Conservation (phyloP, 2,888 invertebrate species). For the Gortyna flavago region DNA sequence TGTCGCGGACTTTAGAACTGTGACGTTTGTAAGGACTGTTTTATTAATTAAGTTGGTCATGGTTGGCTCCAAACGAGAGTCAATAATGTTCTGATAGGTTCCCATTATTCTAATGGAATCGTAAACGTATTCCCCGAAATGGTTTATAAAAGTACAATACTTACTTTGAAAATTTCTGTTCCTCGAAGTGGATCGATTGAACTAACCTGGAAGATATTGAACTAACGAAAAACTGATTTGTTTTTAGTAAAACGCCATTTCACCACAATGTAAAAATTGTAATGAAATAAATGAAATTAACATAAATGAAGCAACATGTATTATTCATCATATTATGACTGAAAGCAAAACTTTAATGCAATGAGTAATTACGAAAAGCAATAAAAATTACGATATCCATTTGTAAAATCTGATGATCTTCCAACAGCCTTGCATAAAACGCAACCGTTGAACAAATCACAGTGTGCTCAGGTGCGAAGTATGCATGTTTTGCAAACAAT, state of each 20-base stretch:
- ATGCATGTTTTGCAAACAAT: slow-evolving; percentile 65
- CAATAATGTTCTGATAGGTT: background rate
- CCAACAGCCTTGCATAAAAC: slow-evolving; percentile 35
- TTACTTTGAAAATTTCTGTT: background rate
- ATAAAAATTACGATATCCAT: slow-evolving; percentile 15
- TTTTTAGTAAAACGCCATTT: background rate
- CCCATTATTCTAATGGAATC: background rate
- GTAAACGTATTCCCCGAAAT: slow-evolving; percentile 1
- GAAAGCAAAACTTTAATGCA: background rate
- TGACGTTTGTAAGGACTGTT: slow-evolving; percentile 10
- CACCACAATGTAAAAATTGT: background rate
- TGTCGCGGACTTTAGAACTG: slow-evolving; percentile 22
- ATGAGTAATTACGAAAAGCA: slow-evolving; percentile 20
- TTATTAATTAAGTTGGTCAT: slow-evolving; percentile 29
- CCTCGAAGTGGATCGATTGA: background rate
- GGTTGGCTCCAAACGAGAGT: background rate
- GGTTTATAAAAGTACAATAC: background rate
- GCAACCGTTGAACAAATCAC: slow-evolving; percentile 26
- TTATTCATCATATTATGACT: background rate
- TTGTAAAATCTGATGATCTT: slow-evolving; percentile 39
- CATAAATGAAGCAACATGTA: background rate
- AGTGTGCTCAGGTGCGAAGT: slow-evolving; percentile 51
- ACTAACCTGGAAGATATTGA: background rate
- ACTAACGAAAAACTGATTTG: background rate
- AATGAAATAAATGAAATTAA: background rate